Evolutionary conservation across 1,140 invertebrate genomes (phyloP), one percentile per base, ranked within the genome.

Genomic region (Sycobia sp.): DNA sequence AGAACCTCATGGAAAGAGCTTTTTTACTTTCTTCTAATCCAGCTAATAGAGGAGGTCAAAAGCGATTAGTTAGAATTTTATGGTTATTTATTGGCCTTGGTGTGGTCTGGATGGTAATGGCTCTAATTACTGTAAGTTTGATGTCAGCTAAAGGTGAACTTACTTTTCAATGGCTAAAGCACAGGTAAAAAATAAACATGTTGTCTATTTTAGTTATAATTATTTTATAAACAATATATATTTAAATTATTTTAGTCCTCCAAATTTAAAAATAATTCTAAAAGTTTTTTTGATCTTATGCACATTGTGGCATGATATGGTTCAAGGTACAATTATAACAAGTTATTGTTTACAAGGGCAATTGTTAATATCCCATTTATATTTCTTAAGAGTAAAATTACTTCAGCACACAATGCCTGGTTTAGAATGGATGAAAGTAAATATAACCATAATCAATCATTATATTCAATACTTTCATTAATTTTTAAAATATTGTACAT

Each of bases 1-100:
- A 93, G 73, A 91, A 92, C 79, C 80, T 95, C n/a, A 94, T 95
- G 87, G 93, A 95, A 79, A 86, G 91, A 69, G 92, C 93, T 10
- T 89, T 89, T 73, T 69, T 89, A 18, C 68, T 88, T n/a, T 89
- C 87, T 1, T 87, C 87, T 0, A 86, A 87, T 76, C 79, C 86
- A 2, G 84, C 85, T 3, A 84, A 88, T 76, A 83, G 85, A n/a
- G 84, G 84, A 9, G 87, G 85, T 71, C 90, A 91, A 23, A 88
- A 84, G 59, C 84, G 84, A 29, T 76, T 91, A 11, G 84, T 91
- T 14, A 83, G 83, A 67, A 88, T 85, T 69, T 70, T 92, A 0
- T 91, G 90, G 89, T 71, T 89, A 16, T 90, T 90, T 65, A 86
- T 92, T 66, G 83, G 83, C 27, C 68, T 88, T 34, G 86, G 89